Conservation (phyloP, 2,888 invertebrate species). For the Polydrusus pterygomalis region DNA sequence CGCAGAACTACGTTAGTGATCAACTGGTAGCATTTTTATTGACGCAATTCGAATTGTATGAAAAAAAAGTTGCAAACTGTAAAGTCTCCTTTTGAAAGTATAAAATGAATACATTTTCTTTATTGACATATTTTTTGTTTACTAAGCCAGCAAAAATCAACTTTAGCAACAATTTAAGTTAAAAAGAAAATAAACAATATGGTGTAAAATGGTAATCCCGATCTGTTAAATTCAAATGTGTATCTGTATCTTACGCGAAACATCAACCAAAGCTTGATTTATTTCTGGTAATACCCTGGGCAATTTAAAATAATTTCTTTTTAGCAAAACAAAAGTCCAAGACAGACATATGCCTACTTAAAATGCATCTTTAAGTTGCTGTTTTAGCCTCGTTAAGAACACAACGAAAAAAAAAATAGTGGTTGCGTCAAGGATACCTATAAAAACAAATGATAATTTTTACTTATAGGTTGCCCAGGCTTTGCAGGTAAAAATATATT, state of each 20-base stretch:
- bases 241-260: slow-evolving; percentile 3
- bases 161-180: too few species aligned
- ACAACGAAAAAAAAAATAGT: slow-evolving; percentile 5
- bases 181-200: too few species aligned
- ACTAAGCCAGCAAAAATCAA: too few species aligned
- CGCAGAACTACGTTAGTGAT: too few species aligned
- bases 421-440: slow-evolving; percentile 13
- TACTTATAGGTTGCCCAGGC: not conserved
- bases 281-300: slow-evolving; percentile 4
- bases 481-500: not conserved
- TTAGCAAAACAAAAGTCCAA: not conserved
- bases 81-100: too few species aligned
- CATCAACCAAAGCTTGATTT: not conserved
- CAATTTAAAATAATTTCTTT: slow-evolving; percentile 15
- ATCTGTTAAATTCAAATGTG: not conserved
- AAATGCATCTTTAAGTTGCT: slow-evolving; percentile 13
- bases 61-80: too few species aligned
- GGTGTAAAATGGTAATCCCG: too few species aligned
- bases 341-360: not conserved
- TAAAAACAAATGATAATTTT: not conserved
- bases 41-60: too few species aligned
- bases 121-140: too few species aligned
- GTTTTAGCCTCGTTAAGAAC: not conserved
- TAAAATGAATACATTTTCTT: too few species aligned
- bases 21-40: too few species aligned